These are phyloP conservation scores for Choloepus didactylus DNA, from an alignment of 2,797 vertebrate species.

Conservation along the genomic window DNA sequence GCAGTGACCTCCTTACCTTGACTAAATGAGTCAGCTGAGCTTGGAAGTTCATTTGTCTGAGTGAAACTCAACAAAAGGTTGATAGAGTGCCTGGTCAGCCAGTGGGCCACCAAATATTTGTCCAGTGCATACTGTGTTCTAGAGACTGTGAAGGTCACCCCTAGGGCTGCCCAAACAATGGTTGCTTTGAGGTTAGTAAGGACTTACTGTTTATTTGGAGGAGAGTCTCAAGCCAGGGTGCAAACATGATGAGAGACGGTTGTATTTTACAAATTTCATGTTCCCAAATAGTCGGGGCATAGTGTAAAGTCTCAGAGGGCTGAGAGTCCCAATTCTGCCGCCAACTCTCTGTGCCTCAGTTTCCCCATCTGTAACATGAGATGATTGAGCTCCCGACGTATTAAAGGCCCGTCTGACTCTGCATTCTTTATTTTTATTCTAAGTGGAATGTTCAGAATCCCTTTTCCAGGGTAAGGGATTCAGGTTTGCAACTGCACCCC, in stretches of 20 bases:
- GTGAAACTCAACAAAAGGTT: background rate
- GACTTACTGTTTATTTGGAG: background rate
- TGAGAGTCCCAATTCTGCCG: background rate
- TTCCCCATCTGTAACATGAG: background rate
- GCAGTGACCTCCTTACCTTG: background rate
- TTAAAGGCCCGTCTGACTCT: background rate
- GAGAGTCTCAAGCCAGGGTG: background rate
- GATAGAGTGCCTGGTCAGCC: no score
- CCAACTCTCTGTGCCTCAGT: background rate
- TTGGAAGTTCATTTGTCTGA: background rate
- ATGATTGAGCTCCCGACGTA: background rate
- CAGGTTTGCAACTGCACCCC: background rate
- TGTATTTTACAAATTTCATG: background rate
- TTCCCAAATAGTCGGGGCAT: background rate
- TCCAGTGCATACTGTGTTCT: background rate
- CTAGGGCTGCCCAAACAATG: background rate
- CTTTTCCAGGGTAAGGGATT: background rate
- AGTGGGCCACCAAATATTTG: background rate
- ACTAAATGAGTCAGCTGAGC: background rate
- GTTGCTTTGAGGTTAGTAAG: background rate
- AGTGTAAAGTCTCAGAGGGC: fast-evolving
- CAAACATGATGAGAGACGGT: background rate
- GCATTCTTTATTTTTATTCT: background rate
- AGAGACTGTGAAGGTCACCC: background rate
- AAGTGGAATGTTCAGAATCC: background rate